Evolutionary conservation across 1,140 invertebrate species (phyloP), one percentile per base, ranked within the genome.

Genomic region (Euwallacea similis): DNA sequence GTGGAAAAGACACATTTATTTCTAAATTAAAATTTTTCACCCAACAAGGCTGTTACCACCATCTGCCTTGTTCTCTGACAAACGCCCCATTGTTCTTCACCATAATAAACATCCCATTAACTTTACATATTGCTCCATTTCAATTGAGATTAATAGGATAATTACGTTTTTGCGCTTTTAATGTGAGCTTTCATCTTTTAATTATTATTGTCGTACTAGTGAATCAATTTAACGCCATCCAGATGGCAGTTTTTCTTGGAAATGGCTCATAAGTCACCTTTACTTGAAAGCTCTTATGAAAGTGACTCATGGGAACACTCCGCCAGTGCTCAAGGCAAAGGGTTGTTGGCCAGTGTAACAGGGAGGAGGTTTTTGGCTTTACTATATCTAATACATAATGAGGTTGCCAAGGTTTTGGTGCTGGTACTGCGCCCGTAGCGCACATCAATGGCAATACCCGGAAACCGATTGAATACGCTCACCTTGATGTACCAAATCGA

Each of bases 401-500:
- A 33, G 21, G 21, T 7, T 9, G 16, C 16, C 55, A 58, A 58
- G 55, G 55, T 58, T 33, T 15, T 10, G 46, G 9, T 13, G 13
- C 13, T 11, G 13, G 61, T 63, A 42, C 43, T 15, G 13, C 15
- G 61, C 44, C 41, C 42, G 46, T 44, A 47, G n/a, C 33, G 11
- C 41, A 55, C 21, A 11, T 33, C 21, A 33, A 33, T 33, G 21
- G 13, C 9, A 50, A 6, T 50, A 68, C 66, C 66, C 55, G 66
- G 66, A 68, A 68, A 59, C 42, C 11, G 42, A 68, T 44, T 59
- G 56, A 60, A 46, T 56, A 56, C 21, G 53, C 33, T 68, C 66
- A 68, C 66, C 66, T 68, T 68, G 66, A 53, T 68, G 66, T 58
- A 68, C 66, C 66, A 68, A 68, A 68, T 60, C 42, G 53, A 59